Base-by-base conservation (phyloP, 92 coral and sea anemone species). In the Actinernus sp. region DNA sequence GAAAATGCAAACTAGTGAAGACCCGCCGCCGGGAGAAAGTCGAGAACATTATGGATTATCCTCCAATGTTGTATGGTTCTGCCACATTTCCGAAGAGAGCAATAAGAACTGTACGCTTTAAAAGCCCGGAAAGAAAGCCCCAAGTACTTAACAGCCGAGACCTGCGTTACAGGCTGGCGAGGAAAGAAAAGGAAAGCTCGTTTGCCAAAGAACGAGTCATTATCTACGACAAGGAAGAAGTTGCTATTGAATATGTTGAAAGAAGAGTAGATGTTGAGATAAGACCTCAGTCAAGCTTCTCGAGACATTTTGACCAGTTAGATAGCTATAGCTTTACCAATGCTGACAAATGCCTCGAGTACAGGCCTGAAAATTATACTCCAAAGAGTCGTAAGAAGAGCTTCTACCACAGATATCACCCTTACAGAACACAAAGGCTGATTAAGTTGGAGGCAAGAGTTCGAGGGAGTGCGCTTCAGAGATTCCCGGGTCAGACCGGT, bases 1-100 rank as follows among this genome's bases (percentile, higher is more conserved):
- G 97, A 29, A 59, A 75, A 30, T 80, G 92, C 45, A 64, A 27
- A 32, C 83, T 78, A 26, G 74, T 95, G 14, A 79, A 89, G 73
- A 92, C 99, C 25, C 74, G 79, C 49, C 82, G 97, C n/a, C 50
- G 78, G 11, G 97, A 87, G 26, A 79, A 73, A 31, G 58, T 87
- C 41, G 92, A 81, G 34, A 82, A 87, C 46, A 68, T 75, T 14
- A 48, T 68, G 46, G 98, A 93, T 24, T 81, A 91, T 55, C 97
- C 97, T 1, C 22, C 88, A 4, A 62, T 67, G 49, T 54, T 95
- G 26, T 95, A 87, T 76, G 97, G 97, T 22, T 79, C 95, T 5
- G 99, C 97, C 32, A 54, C 56, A 5, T 66, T 90, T 4, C 6
- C 6, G 41, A 14, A 6, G 14, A 23, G 18, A 9, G 4, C 10